phyloP scores from a whole-genome alignment of 2,797 vertebrate genomes.

The Gadopsis marmoratus region DNA sequence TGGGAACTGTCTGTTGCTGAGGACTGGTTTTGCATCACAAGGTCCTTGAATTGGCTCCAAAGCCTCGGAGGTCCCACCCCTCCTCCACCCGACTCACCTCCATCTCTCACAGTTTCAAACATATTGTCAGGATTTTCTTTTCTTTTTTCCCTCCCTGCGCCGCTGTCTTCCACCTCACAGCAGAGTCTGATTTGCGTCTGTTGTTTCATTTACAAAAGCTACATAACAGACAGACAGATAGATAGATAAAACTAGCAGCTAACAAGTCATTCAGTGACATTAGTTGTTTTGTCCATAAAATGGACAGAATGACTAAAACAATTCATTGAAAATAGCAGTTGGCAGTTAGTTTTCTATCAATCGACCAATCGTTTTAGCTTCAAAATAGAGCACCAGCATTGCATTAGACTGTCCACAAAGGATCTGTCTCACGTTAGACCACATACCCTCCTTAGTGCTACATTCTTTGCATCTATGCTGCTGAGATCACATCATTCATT shows the following conservation, averaged over 20 bases:
- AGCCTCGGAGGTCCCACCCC: slow-evolving; percentile 76
- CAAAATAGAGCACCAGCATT: background rate
- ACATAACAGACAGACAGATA: slow-evolving; percentile 4
- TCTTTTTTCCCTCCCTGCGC: slow-evolving; percentile 14
- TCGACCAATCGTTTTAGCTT: background rate
- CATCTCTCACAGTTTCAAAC: slow-evolving; percentile 61
- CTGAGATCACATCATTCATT: background rate
- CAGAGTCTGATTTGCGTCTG: slow-evolving; percentile 1
- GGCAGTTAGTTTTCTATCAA: background rate
- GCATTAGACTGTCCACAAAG: no score
- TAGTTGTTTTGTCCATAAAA: background rate
- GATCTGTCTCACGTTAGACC: background rate
- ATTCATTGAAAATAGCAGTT: no score
- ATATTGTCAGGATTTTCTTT: slow-evolving; percentile 63
- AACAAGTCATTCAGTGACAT: no score
- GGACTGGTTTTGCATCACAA: slow-evolving; percentile 93
- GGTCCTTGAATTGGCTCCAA: slow-evolving; percentile 91
- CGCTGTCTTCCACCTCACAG: slow-evolving; percentile 28
- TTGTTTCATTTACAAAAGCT: slow-evolving; percentile 6
- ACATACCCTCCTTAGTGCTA: background rate
- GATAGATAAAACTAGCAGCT: slow-evolving; percentile 4
- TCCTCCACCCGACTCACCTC: slow-evolving; percentile 71
- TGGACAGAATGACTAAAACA: background rate
- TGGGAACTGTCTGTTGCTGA: slow-evolving; percentile 93
- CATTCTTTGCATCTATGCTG: background rate